Conservation (phyloP, 2,113 vertebrate species). For the Ifrita kowaldi region DNA sequence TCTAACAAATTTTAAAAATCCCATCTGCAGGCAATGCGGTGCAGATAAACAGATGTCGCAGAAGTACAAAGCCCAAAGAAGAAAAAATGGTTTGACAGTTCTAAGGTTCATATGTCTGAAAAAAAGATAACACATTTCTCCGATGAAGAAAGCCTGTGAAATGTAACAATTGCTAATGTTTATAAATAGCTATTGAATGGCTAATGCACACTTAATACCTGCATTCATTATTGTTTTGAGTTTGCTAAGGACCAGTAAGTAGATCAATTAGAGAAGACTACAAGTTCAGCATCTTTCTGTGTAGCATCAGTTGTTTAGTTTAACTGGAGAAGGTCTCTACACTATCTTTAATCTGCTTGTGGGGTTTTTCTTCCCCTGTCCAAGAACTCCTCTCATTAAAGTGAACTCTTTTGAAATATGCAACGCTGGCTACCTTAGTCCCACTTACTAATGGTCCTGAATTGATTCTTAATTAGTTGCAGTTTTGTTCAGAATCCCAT, state of each 20-base stretch:
- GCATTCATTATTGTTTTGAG: slow-evolving; percentile 78
- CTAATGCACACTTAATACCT: slow-evolving; percentile 87
- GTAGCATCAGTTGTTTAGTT: slow-evolving; percentile 87
- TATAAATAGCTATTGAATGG: slow-evolving; percentile 90
- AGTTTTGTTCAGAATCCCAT: slow-evolving; percentile 90
- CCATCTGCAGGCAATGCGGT: slow-evolving; percentile 64
- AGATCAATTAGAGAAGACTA: slow-evolving; percentile 95
- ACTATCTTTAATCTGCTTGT: slow-evolving; percentile 88
- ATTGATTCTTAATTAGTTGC: slow-evolving; percentile 99
- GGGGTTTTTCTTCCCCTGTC: slow-evolving; percentile 61
- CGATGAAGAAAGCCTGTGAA: slow-evolving; percentile 11
- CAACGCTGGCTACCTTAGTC: slow-evolving; percentile 85
- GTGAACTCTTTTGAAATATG: slow-evolving; percentile 87
- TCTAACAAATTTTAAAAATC: slow-evolving; percentile 51
- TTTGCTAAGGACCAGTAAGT: slow-evolving; percentile 87
- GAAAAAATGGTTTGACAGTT: slow-evolving; percentile 58
- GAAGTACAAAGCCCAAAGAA: slow-evolving; percentile 60
- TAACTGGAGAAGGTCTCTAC: slow-evolving; percentile 82
- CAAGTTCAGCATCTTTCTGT: slow-evolving; percentile 97
- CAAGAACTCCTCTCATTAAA: slow-evolving; percentile 87
- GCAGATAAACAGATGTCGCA: slow-evolving; percentile 66
- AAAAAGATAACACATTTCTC: slow-evolving; percentile 62
- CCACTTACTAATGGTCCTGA: slow-evolving; percentile 89
- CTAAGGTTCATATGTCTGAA: slow-evolving; percentile 60
- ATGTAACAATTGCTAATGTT: slow-evolving; percentile 69